These are phyloP conservation scores for Machimus rusticus DNA, from an alignment of 2,888 invertebrate species.

Conservation along the genomic window DNA sequence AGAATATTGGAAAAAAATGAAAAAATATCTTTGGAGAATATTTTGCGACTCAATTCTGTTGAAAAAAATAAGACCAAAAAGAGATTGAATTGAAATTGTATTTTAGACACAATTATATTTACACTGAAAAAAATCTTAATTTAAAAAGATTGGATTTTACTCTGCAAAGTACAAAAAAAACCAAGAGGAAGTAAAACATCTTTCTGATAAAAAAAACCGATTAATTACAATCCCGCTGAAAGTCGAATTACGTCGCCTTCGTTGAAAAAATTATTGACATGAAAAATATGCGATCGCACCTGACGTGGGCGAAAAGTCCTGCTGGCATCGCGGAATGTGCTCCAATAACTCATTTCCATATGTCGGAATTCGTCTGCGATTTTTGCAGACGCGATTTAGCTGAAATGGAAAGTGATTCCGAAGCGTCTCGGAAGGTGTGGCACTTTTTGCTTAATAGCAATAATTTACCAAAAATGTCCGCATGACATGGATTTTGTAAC, in stretches of 20 bases:
- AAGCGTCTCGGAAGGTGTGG: background rate
- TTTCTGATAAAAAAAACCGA: background rate
- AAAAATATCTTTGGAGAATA: too few relatives aligned
- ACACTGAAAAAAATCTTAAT: too few relatives aligned
- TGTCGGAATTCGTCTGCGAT: background rate
- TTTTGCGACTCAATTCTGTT: too few relatives aligned
- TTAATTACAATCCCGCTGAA: background rate
- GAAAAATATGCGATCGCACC: background rate
- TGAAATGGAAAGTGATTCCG: background rate
- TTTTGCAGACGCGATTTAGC: background rate
- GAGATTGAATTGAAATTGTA: too few relatives aligned
- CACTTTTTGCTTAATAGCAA: background rate
- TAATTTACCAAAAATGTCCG: background rate
- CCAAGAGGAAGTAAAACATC: background rate
- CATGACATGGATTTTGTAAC: background rate
- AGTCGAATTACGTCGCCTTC: background rate
- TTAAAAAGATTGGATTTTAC: too few relatives aligned
- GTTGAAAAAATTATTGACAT: background rate
- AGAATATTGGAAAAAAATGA: too few relatives aligned
- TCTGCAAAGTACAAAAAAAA: background rate
- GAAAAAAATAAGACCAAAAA: too few relatives aligned
- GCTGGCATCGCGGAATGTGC: background rate
- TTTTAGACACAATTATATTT: too few relatives aligned
- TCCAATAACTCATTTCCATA: background rate
- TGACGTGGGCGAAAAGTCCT: background rate